Base-by-base conservation (phyloP, 1,140 invertebrate species). In the Heliothis virescens region DNA sequence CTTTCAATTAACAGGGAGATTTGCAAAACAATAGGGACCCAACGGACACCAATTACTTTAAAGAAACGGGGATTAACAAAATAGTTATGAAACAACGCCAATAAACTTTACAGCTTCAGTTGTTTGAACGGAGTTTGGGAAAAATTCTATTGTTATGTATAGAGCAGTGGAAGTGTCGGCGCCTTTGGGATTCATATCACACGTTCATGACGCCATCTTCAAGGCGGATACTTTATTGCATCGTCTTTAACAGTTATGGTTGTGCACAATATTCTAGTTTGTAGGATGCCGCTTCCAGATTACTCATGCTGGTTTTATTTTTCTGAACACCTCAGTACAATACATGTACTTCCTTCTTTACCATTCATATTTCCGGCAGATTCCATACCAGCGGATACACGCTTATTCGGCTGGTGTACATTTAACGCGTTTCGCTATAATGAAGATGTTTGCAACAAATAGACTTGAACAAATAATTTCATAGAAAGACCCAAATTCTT, bases 51-150 rank as follows among this genome's bases (percentile, higher is more conserved):
- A 84, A 88, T 86, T 81, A 86, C 71, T 79, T 77, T 75, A 80
- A 85, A 84, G 57, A 82, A 84, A 88, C 78, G 18, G 83, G 75
- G 83, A 79, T 83, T 83, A 83, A 86, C 82, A 86, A 87, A 86
- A 80, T 79, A 55, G 69, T 81, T 84, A 84, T 83, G 85, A 86
- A 83, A 83, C 80, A 85, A 78, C 76, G 67, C 79, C 83, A 90
- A 89, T 91, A 91, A 89, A 82, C 69, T 93, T 93, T 92, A 91
- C 86, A 72, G 76, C 74, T 50, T 60, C 77, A 79, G 87, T 91
- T 90, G 90, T 90, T 69, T 71, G 21, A 34, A 21, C 47, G 72
- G 82, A 86, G 73, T 87, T 86, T 87, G 62, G 53, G 78, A 81
- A 79, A 85, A 85, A 82, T 74, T 67, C 89, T 83, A 88, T 88